Evolutionary conservation across 2,888 invertebrate genomes (phyloP), one percentile per base, ranked within the genome.

Genomic region (Galeopsomyia nigrocyanea): DNA sequence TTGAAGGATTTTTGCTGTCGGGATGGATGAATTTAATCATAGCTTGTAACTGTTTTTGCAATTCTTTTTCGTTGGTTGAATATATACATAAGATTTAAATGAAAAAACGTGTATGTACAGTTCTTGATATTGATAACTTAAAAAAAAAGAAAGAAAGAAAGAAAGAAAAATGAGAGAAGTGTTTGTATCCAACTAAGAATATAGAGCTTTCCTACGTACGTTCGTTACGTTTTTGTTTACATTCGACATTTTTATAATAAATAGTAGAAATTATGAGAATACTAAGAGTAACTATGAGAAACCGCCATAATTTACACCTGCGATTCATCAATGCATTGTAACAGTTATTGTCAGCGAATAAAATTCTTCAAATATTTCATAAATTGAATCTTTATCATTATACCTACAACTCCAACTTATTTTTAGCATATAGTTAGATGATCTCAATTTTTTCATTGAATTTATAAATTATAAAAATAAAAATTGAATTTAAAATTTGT

Each of bases 351-450:
- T 75, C 73, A 66, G 68, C 71, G 71, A 75, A 75, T 75, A 75
- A 75, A 75, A 75, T 75, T 75, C 75, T 75, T 75, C 71, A 75
- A 62, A 75, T 75, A 75, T 73, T 75, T 75, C 75, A 68, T 75
- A 75, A 47, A 63, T 62, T 49, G 16, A 26, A 71, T 56, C 56
- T 70, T n/a, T 62, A 61, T 71, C 49, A 53, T 17, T 71, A 58
- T 21, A 58, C 62, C 66, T 57, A 26, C 26, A 26, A 5, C 26
- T 26, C 3, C 2, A 26, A 26, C 26, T 26, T 26, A 26, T 2
- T 26, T 26, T 26, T 26, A 26, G 5, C 26, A 2, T 26, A 26
- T 26, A 26, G 5, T 26, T 26, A 26, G 5, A 5, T 26, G 26
- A 5, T 26, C 5, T 26, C 5, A 3, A 26, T 26, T 26, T 26